phyloP scores from a whole-genome alignment of 2,113 vertebrate genomes.

The Zeus faber region DNA sequence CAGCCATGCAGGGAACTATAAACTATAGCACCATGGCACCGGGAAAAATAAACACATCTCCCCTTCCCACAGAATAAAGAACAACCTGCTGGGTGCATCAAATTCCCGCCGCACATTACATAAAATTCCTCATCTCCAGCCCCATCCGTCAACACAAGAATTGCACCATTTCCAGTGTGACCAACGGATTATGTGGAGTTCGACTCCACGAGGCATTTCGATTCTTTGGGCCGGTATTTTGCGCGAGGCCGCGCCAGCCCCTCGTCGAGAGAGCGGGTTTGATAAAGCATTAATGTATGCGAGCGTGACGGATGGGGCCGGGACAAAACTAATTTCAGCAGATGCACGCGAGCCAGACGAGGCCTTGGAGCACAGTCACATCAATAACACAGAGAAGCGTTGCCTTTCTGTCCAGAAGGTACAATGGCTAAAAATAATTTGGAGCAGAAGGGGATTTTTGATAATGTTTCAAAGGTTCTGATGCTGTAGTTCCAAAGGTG shows the following conservation, averaged over 20 bases:
- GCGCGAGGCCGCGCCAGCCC: not conserved
- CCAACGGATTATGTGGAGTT: conserved; percentile 6
- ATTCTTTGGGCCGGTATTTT: not conserved
- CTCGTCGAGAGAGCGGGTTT: conserved; percentile 5
- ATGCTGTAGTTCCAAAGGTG: too few species aligned
- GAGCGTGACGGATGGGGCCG: conserved; percentile 36
- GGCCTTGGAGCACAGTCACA: conserved; percentile 16
- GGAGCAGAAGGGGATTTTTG: too few species aligned
- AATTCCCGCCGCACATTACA: conserved; percentile 29
- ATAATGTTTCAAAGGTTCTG: too few species aligned
- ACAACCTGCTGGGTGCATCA: conserved; percentile 26
- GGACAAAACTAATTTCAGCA: conserved; percentile 38
- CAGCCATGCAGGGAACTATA: conserved; percentile 38
- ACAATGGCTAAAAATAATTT: too few species aligned
- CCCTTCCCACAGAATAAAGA: conserved; percentile 30
- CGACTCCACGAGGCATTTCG: conserved; percentile 1
- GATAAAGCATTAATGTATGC: conserved; percentile 20
- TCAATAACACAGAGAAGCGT: conserved; percentile 1
- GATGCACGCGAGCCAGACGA: conserved; percentile 19
- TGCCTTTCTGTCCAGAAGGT: too few species aligned
- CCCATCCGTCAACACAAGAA: conserved; percentile 31
- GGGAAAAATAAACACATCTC: conserved; percentile 54
- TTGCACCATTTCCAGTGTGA: not conserved
- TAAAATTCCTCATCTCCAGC: conserved; percentile 36
- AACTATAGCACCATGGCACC: conserved; percentile 39